Percentiles rank a stretch among this genome's conserved stretches.
Conservation (phyloP, 2,888 invertebrate genomes). For the Fragum fragum region DNA sequence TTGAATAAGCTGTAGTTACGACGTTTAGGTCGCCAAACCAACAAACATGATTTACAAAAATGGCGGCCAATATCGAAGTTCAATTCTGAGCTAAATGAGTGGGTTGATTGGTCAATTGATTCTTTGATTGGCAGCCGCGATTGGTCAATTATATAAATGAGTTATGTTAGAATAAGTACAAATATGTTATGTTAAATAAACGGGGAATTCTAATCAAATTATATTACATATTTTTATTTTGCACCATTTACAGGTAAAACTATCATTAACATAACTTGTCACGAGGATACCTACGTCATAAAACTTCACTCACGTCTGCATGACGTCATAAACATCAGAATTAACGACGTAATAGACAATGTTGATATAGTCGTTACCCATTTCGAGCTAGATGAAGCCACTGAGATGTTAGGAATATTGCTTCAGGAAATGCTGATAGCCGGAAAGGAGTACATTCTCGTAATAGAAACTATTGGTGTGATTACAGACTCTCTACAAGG, state of each 20-base stretch:
- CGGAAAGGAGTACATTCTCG: slow-evolving; percentile 45
- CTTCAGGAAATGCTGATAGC: background rate
- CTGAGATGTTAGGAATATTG: slow-evolving; percentile 41
- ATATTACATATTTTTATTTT: no score
- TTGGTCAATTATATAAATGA: no score
- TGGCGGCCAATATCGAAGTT: no score
- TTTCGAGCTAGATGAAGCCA: background rate
- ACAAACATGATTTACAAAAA: no score
- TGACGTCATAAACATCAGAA: background rate
- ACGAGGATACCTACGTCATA: slow-evolving; percentile 37
- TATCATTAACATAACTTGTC: slow-evolving; percentile 34
- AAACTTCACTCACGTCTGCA: slow-evolving; percentile 33
- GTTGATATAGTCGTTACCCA: background rate
- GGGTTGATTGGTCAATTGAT: no score
- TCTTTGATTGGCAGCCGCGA: no score
- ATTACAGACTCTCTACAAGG: slow-evolving; percentile 44
- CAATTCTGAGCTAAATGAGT: no score
- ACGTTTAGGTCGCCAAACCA: no score
- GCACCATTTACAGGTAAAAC: slow-evolving; percentile 49
- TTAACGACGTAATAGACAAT: background rate
- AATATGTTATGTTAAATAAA: no score
- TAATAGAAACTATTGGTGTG: slow-evolving; percentile 16
- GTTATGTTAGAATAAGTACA: no score
- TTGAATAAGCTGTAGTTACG: no score
- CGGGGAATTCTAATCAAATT: no score